These are phyloP conservation scores for Oscheius onirici DNA, from an alignment of 2,888 invertebrate species.

Conservation along the genomic window DNA sequence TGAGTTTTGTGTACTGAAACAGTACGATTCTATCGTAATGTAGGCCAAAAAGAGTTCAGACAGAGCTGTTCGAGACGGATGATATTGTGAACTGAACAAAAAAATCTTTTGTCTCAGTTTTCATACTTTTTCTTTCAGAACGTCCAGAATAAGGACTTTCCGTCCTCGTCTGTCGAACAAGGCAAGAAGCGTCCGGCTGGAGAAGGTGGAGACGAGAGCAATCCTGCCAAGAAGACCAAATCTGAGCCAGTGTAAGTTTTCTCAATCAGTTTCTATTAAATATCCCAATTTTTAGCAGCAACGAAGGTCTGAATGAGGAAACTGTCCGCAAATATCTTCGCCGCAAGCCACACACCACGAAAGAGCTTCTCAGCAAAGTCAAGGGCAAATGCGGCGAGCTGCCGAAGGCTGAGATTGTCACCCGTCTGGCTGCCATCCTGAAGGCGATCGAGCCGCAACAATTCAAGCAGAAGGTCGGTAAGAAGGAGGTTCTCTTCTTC, in stretches of 20 bases:
- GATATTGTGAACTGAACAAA: no score
- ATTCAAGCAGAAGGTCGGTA: conserved; percentile 62
- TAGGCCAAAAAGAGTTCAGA: no score
- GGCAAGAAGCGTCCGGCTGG: conserved; percentile 42
- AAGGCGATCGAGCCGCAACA: conserved; percentile 68
- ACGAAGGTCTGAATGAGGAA: conserved; percentile 62
- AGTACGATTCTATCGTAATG: no score
- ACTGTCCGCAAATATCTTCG: conserved; percentile 87
- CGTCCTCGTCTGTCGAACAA: neutral
- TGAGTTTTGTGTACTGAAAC: no score
- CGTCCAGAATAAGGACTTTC: conserved; percentile 16
- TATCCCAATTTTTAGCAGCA: conserved; percentile 29
- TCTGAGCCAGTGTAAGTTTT: conserved; percentile 21
- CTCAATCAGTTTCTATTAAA: neutral
- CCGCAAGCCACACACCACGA: conserved; percentile 97
- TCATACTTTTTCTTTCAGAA: neutral
- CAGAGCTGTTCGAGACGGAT: no score
- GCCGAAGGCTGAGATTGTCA: conserved; percentile 63
- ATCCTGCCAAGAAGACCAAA: conserved; percentile 50
- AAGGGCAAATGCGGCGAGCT: conserved; percentile 58
- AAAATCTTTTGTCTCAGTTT: no score
- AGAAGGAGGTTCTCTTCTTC: conserved; percentile 68
- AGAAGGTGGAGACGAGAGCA: conserved; percentile 33
- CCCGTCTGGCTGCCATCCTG: conserved; percentile 63
- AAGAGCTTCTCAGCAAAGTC: conserved; percentile 78